Evolutionary conservation across 2,797 vertebrate genomes (phyloP), one percentile per base, ranked within the genome.

Genomic region (Hypotaenidia okinawae): DNA sequence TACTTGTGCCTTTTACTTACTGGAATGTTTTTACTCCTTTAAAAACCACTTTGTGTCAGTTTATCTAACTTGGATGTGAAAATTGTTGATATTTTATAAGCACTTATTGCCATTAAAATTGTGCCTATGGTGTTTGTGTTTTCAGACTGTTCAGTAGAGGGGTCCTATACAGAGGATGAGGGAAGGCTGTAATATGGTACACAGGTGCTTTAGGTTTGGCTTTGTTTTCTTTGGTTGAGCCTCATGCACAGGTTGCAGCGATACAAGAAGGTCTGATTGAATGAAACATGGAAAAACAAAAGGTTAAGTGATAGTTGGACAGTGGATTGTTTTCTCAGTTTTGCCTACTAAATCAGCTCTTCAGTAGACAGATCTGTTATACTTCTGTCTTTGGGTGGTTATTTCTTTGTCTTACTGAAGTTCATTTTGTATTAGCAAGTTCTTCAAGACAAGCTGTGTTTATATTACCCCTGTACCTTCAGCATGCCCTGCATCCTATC

Each of bases 131-230:
- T 77, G 37, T 67, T 2, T 32, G 33, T 8, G 2, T 47, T 80
- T 80, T 70, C 21, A 59, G 47, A 52, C 47, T 66, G 7, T 22
- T 80, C 22, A 33, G 27, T 76, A 11, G 58, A 39, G 22, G 28
- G 12, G 35, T 2, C 16, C 7, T 41, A 43, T 43, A 11, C 4
- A 3, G 0, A 35, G 69, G 35, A 1, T 45, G 8, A 24, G 33
- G 27, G 32, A 57, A 54, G 5, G 18, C 67, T 35, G 9, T 11
- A 14, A 17, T 14, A 3, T 10, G 21, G 15, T 19, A 57, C 11
- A 13, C 4, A 15, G 57, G 22, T 10, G 18, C 11, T 81, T 89
- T 51, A 35, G 18, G 27, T 63, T 55, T 58, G 61, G 32, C 27
- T 86, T 77, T 32, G n/a, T 35, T 86, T 90, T 59, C 22, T 63